Conservation (phyloP, 2,113 vertebrate species). For the Dasyprocta punctata region DNA sequence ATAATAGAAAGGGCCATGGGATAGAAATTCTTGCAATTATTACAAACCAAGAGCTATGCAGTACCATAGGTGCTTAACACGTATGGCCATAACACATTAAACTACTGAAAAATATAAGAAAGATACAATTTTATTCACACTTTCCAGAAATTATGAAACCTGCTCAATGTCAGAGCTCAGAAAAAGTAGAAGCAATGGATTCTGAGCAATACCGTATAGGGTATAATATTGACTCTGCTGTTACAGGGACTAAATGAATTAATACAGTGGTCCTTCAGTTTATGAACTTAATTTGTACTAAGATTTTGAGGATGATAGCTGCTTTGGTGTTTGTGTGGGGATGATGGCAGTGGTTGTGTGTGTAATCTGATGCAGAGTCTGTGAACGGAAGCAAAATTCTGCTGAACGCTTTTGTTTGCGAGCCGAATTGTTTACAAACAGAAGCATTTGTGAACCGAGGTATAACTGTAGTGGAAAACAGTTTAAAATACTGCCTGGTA, state of each 20-base stretch:
- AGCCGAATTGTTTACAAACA: not conserved
- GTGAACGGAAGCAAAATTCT: not conserved
- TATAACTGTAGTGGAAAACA: not conserved
- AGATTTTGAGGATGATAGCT: not conserved
- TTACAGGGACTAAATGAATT: not conserved
- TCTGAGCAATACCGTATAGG: not conserved
- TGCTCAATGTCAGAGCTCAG: not conserved
- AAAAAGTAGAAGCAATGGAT: not conserved
- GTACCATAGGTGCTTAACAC: not conserved
- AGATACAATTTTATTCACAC: not conserved
- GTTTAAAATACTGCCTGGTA: not conserved
- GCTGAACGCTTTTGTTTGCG: not conserved
- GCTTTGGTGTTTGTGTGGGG: not conserved
- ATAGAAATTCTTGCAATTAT: not conserved
- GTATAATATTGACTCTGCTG: not conserved
- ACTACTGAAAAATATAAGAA: not conserved
- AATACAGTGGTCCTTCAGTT: not conserved
- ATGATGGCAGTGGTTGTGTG: not conserved
- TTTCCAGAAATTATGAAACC: not conserved
- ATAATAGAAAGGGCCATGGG: accelerated
- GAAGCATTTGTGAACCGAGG: not conserved
- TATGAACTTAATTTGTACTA: not conserved
- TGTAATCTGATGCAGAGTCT: not conserved
- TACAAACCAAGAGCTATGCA: not conserved
- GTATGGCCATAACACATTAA: not conserved